Base-by-base conservation (phyloP, 2,113 vertebrate species). In the Bombycilla garrulus region DNA sequence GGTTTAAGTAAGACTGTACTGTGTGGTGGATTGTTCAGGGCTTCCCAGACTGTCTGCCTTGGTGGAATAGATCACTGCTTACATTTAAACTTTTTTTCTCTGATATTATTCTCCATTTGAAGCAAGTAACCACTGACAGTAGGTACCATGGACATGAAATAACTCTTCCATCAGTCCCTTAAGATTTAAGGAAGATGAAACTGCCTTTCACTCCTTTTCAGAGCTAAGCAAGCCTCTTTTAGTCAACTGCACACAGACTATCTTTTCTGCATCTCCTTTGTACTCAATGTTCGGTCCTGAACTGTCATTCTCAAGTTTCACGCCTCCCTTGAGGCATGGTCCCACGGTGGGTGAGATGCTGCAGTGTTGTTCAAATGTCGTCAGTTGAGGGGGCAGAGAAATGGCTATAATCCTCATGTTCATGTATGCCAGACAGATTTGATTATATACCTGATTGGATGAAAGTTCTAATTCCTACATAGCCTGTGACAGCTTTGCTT, bases 341-440 rank as follows among this genome's bases (percentile, higher is more conserved):
- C 23, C n/a, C 31, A 35, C 8, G 10, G 42, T 40, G 54, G 10
- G 47, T 40, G 54, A 73, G 23, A n/a, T 57, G 19, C 0, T 8
- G 9, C 29, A 81, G 11, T n/a, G 9, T 14, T 10, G 1, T 7
- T 87, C 58, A 78, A 33, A 12, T 2, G 5, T 67, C 73, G 33
- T 8, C 45, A 28, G 9, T 14, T 45, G 40, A 73, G 17, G 17
- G 17, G 29, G 9, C 28, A 81, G 69, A 69, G 54, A 33, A 78
- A 54, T 60, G 17, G 28, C n/a, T 61, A 5, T 20, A 69, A 50
- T 72, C 12, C 23, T 74, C 23, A 23, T 78, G 9, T 23, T 78
- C 5, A 4, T 48, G 15, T 10, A 21, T 48, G 33, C 28, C 20
- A 58, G 12, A 22, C 0, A 0, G 31, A 38, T 51, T 60, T 71